Conservation (phyloP, 2,888 invertebrate species). For the Andrena bucephala region DNA sequence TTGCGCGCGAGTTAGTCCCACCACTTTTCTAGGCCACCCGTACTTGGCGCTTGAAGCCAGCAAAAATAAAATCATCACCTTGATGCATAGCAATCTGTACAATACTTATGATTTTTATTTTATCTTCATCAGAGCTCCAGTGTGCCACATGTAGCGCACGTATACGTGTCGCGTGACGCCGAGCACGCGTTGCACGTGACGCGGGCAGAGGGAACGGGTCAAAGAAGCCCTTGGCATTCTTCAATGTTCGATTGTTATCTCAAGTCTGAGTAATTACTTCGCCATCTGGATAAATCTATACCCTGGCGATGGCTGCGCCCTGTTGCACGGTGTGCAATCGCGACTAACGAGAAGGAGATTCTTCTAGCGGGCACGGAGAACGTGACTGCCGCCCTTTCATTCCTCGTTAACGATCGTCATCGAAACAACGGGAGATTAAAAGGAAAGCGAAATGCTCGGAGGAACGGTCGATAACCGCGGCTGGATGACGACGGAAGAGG, state of each 20-base stretch:
- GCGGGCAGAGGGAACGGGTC: too few relatives aligned
- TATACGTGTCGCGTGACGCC: too few relatives aligned
- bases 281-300: conserved; percentile 4
- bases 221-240: neutral
- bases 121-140: too few relatives aligned
- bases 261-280: conserved; percentile 6
- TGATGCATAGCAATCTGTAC: too few relatives aligned
- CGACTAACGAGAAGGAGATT: conserved; percentile 15
- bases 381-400: neutral
- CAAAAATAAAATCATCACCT: too few relatives aligned
- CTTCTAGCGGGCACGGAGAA: neutral
- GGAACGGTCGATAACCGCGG: conserved; percentile 28
- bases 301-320: neutral
- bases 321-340: neutral
- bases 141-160: too few relatives aligned
- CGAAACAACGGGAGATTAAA: conserved; percentile 20
- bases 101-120: too few relatives aligned
- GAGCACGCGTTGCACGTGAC: too few relatives aligned
- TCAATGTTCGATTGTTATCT: conserved; percentile 1
- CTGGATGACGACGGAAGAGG: neutral
- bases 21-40: too few relatives aligned
- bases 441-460: conserved; percentile 24
- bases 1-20: too few relatives aligned
- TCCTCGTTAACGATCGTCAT: conserved; percentile 27
- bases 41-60: too few relatives aligned